Evolutionary conservation across 2,797 vertebrate species (phyloP), one percentile per base, ranked within the genome.

Genomic region (Ptychobarbus kaznakovi): DNA sequence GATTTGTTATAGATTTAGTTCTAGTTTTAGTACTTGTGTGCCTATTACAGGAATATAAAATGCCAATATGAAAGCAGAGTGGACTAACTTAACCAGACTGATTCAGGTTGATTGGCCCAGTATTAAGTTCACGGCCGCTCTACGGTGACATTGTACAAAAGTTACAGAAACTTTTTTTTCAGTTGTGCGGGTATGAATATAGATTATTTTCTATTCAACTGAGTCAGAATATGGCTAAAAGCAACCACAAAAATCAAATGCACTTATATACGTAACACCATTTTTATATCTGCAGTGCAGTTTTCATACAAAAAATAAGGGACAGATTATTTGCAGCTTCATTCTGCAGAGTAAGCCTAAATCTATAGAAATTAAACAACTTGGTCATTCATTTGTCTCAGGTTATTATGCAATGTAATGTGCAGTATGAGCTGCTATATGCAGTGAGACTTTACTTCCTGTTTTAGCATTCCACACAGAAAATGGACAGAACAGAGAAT

Each of bases 391-490:
- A 42, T 61, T 42, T 61, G 13, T 61, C 38, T 61, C 35, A 42
- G 2, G 53, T 42, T 61, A 42, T 58, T 40, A 25, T 42, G 53
- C 32, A 61, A 1, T 79, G 15, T 18, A 15, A 63, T 46, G 58
- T 44, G 40, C 58, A 44, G 40, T 16, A 79, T 10, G n/a, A 28
- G 38, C 56, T 28, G 15, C 61, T 78, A 79, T 20, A 25, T 63
- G 56, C 40, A 25, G 1, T 32, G 25, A 65, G 25, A n/a, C 40
- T 44, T 44, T 65, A 42, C 16, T 65, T 65, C 61, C n/a, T 69
- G 12, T 82, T 77, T 86, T 42, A 69, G 35, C 38, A 35, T 58
- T 82, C 40, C 69, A 51, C 13, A 22, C 0, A 77, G 38, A 77
- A 78, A 61, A 44, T 18, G 4, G 28, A 38, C 38, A 13, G 8